A percentile compares a stretch with the other conserved stretches of the same genome.
Conservation (phyloP, 2,113 vertebrate species). For the Erinaceus europaeus region DNA sequence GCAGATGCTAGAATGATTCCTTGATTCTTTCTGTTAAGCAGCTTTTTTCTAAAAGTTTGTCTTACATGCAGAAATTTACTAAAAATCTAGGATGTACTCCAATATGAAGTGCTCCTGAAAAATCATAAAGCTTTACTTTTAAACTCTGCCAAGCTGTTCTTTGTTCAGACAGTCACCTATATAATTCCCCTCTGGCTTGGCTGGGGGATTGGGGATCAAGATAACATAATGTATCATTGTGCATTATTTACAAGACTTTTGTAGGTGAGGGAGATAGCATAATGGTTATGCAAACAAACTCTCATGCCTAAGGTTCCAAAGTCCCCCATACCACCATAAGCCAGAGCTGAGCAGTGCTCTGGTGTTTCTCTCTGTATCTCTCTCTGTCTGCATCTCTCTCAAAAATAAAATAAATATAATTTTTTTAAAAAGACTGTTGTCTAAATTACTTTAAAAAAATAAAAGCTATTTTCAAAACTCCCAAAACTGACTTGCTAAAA, state of each 20-base stretch:
- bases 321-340: too few relatives aligned
- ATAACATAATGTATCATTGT: not conserved
- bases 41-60: not conserved
- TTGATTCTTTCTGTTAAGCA: too few relatives aligned
- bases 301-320: too few relatives aligned
- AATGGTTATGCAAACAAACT: too few relatives aligned
- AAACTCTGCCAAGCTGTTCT: not conserved
- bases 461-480: conserved; percentile 27
- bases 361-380: too few relatives aligned
- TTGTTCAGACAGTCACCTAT: not conserved
- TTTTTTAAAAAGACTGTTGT: too few relatives aligned
- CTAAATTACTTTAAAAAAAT: conserved; percentile 34
- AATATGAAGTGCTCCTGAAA: not conserved
- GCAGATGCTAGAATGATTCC: too few relatives aligned
- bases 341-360: too few relatives aligned
- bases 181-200: not conserved
- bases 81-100: not conserved
- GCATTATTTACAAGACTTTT: not conserved
- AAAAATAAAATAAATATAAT: too few relatives aligned
- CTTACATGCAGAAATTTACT: not conserved
- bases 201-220: not conserved
- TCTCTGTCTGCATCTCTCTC: too few relatives aligned
- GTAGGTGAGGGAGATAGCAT: too few relatives aligned
- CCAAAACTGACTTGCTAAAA: not conserved
- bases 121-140: conserved; percentile 10